Percentiles rank a stretch among this genome's conserved stretches.
phyloP scores from a whole-genome alignment of 1,140 invertebrate genomes.

The Ips typographus region DNA sequence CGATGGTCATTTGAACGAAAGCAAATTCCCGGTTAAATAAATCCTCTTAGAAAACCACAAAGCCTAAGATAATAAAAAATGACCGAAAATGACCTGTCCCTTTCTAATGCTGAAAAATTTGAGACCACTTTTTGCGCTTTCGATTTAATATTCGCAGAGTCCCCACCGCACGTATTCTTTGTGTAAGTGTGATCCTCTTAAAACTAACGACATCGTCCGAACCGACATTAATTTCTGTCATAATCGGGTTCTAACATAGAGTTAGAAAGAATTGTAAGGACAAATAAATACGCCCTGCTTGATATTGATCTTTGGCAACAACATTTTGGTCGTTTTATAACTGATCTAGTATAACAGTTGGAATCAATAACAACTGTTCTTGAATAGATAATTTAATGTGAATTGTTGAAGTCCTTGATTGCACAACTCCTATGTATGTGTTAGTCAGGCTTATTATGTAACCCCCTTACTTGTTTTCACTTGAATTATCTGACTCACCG shows the following conservation, averaged over 20 bases:
- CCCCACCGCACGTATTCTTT: conserved; percentile 12
- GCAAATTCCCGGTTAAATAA: too few relatives aligned
- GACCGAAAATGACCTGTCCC: conserved; percentile 9
- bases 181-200: conserved; percentile 23
- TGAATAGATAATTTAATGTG: neutral
- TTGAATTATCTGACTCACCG: too few relatives aligned
- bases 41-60: too few relatives aligned
- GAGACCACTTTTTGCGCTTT: conserved; percentile 14
- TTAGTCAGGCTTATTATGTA: conserved; percentile 2
- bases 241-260: conserved; percentile 16
- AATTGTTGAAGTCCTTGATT: neutral
- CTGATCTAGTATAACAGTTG: too few relatives aligned
- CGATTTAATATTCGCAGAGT: conserved; percentile 21
- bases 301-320: neutral
- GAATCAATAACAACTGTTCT: too few relatives aligned
- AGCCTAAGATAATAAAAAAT: conserved; percentile 8
- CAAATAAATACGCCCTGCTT: neutral
- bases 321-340: too few relatives aligned
- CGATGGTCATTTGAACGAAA: too few relatives aligned
- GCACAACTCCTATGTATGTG: neutral
- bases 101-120: conserved; percentile 14
- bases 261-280: neutral
- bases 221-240: conserved; percentile 28
- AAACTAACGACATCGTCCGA: conserved; percentile 25
- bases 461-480: neutral